A percentile compares a stretch with the other conserved stretches of the same genome.
These are phyloP conservation scores for Sylvicola cinctus DNA, from an alignment of 2,888 invertebrate species.

Conservation along the genomic window DNA sequence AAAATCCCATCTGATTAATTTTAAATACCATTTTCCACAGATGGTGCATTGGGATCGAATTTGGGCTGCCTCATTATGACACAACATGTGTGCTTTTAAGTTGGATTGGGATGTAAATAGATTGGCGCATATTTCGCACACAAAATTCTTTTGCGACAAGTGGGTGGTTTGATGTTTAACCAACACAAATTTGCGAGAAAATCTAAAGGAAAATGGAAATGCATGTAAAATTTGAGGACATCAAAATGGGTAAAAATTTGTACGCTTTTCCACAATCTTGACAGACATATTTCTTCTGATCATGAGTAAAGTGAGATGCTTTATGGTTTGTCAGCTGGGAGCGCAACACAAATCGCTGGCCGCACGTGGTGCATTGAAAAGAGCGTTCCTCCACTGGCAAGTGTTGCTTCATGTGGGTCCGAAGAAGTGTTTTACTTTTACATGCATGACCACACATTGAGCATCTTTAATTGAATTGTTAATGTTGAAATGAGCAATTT, in stretches of 20 bases:
- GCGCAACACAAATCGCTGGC: conserved; percentile 8
- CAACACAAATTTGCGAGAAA: conserved; percentile 9
- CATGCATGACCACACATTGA: conserved; percentile 7
- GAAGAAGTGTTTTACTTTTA: conserved; percentile 8
- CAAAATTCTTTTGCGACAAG: conserved; percentile 6
- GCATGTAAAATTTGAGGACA: background rate
- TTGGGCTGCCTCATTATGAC: conserved; percentile 4
- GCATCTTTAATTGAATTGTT: conserved; percentile 7
- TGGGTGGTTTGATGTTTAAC: conserved; percentile 8
- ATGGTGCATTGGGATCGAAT: conserved; percentile 7
- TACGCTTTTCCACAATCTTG: conserved; percentile 10
- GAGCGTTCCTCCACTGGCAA: conserved; percentile 8
- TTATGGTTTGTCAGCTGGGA: conserved; percentile 9
- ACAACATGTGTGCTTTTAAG: conserved; percentile 6
- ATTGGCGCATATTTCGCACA: conserved; percentile 9
- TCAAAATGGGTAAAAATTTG: conserved; percentile 1
- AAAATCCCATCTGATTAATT: no score
- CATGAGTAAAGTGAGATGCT: conserved; percentile 7
- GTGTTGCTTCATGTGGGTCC: conserved; percentile 9
- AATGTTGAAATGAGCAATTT: no score
- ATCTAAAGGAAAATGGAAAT: conserved; percentile 4
- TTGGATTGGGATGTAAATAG: conserved; percentile 7
- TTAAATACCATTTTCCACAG: conserved; percentile 7
- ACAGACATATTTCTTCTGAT: conserved; percentile 8
- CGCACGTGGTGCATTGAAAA: conserved; percentile 8